phyloP scores from a whole-genome alignment of 2,888 invertebrate species.

The Limnephilus lunatus region DNA sequence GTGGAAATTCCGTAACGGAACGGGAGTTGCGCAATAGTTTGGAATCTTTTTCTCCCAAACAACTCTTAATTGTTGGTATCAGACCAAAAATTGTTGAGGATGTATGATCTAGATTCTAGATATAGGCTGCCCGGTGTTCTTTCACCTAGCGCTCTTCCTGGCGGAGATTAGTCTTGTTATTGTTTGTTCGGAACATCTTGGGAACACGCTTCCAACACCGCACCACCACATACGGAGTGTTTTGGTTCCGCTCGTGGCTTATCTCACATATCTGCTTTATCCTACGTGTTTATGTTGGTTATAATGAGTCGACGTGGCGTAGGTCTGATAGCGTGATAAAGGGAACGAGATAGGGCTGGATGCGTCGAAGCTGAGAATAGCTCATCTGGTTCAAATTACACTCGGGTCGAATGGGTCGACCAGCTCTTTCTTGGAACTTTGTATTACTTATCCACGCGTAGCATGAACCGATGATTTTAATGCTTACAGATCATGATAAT shows the following conservation, averaged over 20 bases:
- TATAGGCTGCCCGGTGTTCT: neutral
- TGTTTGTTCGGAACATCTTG: constrained; percentile 29
- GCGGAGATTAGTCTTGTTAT: neutral
- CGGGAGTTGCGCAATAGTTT: too few species aligned
- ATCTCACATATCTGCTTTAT: constrained; percentile 33
- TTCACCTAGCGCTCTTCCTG: neutral
- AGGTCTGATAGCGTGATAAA: constrained; percentile 36
- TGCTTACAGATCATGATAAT: neutral
- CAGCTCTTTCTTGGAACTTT: neutral
- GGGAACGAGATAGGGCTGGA: constrained; percentile 4
- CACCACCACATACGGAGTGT: constrained; percentile 12
- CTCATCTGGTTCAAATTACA: constrained; percentile 32
- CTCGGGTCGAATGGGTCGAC: neutral
- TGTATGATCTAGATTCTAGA: neutral
- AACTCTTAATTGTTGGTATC: neutral
- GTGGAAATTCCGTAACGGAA: too few species aligned
- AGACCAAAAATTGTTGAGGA: neutral
- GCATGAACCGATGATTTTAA: neutral
- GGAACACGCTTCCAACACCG: neutral
- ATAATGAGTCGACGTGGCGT: constrained; percentile 29
- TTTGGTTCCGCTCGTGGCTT: constrained; percentile 43
- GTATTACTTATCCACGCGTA: neutral
- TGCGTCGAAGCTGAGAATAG: neutral
- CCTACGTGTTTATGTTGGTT: constrained; percentile 38
- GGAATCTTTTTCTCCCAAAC: neutral